Conservation (phyloP, 1,140 invertebrate species). For the Apis cerana region DNA sequence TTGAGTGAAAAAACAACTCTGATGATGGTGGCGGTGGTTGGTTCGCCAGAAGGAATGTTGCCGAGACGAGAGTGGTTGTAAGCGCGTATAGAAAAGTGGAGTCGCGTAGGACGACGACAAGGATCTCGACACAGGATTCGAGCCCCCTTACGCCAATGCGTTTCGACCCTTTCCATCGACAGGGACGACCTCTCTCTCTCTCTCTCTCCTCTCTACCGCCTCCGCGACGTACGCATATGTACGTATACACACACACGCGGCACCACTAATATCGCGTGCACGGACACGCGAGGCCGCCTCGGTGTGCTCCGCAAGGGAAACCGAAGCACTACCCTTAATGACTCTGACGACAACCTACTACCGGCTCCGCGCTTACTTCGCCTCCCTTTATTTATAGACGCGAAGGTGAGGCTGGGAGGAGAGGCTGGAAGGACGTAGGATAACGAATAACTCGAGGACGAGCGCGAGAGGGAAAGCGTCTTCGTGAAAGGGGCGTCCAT, state of each 20-base stretch:
- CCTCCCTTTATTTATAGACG: slow-evolving; percentile 69
- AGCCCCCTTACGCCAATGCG: slow-evolving; percentile 41
- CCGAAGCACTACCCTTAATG: slow-evolving; percentile 75
- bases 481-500: slow-evolving; percentile 24
- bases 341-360: slow-evolving; percentile 68
- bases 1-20: no score
- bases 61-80: not conserved
- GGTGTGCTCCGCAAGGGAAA: slow-evolving; percentile 55
- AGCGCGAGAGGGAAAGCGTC: slow-evolving; percentile 22
- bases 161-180: slow-evolving; percentile 42
- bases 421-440: slow-evolving; percentile 26
- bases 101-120: not conserved
- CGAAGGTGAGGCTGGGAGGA: slow-evolving; percentile 43
- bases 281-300: not conserved
- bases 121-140: not conserved
- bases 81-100: not conserved
- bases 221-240: not conserved
- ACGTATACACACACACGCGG: not conserved
- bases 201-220: not conserved
- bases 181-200: slow-evolving; percentile 36
- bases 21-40: no score
- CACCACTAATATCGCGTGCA: not conserved
- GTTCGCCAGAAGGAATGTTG: no score
- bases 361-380: slow-evolving; percentile 63
- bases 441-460: slow-evolving; percentile 53